Conservation (phyloP, 2,888 invertebrate genomes). For the Tetragonisca angustula region DNA sequence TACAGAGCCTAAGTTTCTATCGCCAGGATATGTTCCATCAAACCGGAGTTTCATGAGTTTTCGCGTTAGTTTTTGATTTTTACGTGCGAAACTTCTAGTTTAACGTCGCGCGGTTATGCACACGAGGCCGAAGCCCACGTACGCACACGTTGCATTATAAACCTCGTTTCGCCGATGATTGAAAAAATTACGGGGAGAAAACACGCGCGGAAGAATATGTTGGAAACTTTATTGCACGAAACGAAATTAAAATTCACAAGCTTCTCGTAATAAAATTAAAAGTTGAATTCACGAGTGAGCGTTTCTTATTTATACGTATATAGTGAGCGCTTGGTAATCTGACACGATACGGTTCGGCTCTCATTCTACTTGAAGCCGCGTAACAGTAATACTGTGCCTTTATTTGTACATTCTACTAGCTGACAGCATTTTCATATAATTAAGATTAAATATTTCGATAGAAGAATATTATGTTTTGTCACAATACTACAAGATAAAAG, state of each 20-base stretch:
- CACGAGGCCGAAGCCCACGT: background rate
- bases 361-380: too few species aligned
- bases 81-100: background rate
- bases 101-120: background rate
- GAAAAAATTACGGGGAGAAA: background rate
- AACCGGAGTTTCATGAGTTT: conserved; percentile 7
- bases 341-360: too few species aligned
- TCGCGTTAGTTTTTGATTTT: conserved; percentile 3
- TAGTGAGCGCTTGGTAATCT: too few species aligned
- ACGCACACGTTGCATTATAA: too few species aligned
- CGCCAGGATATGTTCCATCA: conserved; percentile 15
- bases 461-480: too few species aligned
- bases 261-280: too few species aligned
- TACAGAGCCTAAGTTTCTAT: conserved; percentile 6
- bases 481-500: too few species aligned
- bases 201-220: background rate
- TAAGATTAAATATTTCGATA: too few species aligned
- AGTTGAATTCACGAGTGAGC: background rate
- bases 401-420: too few species aligned
- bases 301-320: too few species aligned
- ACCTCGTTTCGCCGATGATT: background rate
- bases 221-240: background rate
- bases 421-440: too few species aligned
- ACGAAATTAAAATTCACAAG: background rate
- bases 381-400: too few species aligned